Base-by-base conservation (phyloP, 2,113 vertebrate genomes). In the Aramus guarauna region DNA sequence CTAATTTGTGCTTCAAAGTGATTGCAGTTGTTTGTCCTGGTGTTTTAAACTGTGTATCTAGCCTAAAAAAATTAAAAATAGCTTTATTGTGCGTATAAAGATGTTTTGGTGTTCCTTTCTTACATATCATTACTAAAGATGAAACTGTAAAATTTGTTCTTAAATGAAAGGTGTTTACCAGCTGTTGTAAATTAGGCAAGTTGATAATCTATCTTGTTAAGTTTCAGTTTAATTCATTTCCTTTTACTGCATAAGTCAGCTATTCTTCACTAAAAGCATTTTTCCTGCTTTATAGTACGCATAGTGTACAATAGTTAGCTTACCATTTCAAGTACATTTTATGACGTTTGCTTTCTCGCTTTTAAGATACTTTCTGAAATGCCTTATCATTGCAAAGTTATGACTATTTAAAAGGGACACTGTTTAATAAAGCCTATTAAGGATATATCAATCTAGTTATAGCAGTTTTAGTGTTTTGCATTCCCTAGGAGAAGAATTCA, bases 401-500 rank as follows among this genome's bases (percentile, higher is more conserved):
- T n/a, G 41, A 7, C 50, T 90, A 2, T 94, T 89, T 93, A 39
- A 85, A 77, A 67, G 47, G 45, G 32, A 37, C n/a, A 20, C 30
- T 69, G 85, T n/a, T 76, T 76, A 85, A 94, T 94, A 72, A 91
- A 94, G 30, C 24, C n/a, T 82, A 8, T 95, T 96, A 94, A 92
- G 52, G 79, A 83, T 27, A 84, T 27, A 92, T 94, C 24, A 89
- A 5, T 78, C 64, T 84, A 69, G 62, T 79, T 94, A 95, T 20
- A 91, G 22, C 85, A 59, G 63, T 85, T 97, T 69, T 32, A 79
- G 69, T 90, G 72, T n/a, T 90, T 90, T 96, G 45, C 48, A 22
- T 95, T 95, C 74, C 43, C 67, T 95, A 76, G 85, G n/a, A 94
- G 41, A 95, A 92, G 60, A 91, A 89, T 92, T 66, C 50, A 43